phyloP scores from a whole-genome alignment of 53 echinoderm and acorn worm species.

The Patiria pectinifera region DNA sequence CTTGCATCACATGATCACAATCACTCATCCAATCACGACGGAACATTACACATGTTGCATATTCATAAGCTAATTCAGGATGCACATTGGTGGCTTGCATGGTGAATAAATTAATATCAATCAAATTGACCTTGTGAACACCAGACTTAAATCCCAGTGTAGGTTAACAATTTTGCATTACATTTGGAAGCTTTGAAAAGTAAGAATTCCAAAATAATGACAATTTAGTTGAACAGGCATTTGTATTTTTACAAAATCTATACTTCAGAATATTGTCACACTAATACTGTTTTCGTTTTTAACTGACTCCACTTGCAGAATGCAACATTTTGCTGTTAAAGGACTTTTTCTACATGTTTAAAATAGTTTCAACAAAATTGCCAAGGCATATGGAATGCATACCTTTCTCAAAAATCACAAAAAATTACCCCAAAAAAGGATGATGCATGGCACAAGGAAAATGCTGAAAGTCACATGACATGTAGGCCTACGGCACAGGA shows the following conservation, averaged over 20 bases:
- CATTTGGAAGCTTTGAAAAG: conserved; percentile 1
- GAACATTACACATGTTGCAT: conserved; percentile 55
- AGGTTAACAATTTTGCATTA: neutral
- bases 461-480: neutral
- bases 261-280: neutral
- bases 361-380: conserved; percentile 3
- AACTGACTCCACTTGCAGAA: neutral
- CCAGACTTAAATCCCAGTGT: neutral
- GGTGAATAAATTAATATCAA: conserved; percentile 55
- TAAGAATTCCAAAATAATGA: neutral
- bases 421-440: neutral
- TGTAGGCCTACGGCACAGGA: neutral
- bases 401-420: neutral
- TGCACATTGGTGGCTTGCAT: conserved; percentile 52
- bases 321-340: neutral
- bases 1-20: conserved; percentile 58
- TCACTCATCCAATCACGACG: conserved; percentile 51
- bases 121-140: conserved; percentile 3
- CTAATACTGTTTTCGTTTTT: neutral
- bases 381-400: neutral
- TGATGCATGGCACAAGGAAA: no score
- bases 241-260: neutral
- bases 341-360: neutral
- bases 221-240: neutral
- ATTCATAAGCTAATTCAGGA: conserved; percentile 52